A percentile compares a stretch with the other conserved stretches of the same genome.
phyloP scores from a whole-genome alignment of 2,888 invertebrate genomes.

The Monoplex corrugatus region DNA sequence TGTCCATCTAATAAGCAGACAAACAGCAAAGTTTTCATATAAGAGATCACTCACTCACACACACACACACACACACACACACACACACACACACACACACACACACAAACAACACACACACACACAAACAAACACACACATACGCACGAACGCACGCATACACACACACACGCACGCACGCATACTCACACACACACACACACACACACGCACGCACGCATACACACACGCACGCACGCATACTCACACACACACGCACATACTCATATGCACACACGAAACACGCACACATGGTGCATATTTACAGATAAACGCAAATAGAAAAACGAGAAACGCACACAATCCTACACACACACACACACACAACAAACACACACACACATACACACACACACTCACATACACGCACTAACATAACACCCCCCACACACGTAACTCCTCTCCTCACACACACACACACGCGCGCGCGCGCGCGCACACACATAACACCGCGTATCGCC shows the following conservation, averaged over 20 bases:
- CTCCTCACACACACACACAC: neutral
- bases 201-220: neutral
- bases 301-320: neutral
- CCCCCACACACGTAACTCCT: neutral
- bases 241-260: neutral
- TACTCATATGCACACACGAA: neutral
- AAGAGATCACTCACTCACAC: neutral
- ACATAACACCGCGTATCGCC: neutral
- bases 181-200: neutral
- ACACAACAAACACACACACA: neutral
- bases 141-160: no score
- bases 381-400: no score
- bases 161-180: neutral
- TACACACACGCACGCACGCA: neutral
- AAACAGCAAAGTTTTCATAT: no score
- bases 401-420: no score
- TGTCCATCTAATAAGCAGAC: no score
- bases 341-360: neutral
- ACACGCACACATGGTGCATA: neutral
- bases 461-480: neutral
- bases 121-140: no score
- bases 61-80: slow-evolving; percentile 4
- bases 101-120: neutral
- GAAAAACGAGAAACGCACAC: neutral
- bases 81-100: neutral